A percentile compares a stretch with the other conserved stretches of the same genome.
These are phyloP conservation scores for Acanthurus leucopareius DNA, from an alignment of 2,797 vertebrate genomes.

Conservation along the genomic window DNA sequence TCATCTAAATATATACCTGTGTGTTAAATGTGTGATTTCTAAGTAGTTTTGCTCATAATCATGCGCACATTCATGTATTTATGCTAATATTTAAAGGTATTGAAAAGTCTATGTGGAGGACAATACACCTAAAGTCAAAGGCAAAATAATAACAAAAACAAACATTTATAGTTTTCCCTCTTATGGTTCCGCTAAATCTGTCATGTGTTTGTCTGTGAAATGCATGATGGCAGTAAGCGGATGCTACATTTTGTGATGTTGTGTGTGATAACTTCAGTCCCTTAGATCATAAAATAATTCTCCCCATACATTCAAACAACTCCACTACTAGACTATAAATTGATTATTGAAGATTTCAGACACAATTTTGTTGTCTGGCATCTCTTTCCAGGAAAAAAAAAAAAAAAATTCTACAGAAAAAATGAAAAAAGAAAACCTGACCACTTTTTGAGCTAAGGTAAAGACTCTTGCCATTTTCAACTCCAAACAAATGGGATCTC, in stretches of 20 bases:
- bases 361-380: neutral
- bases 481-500: constrained; percentile 41
- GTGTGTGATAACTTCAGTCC: neutral
- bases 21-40: too few relatives aligned
- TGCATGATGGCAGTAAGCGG: neutral
- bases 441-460: neutral
- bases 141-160: neutral
- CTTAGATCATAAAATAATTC: neutral
- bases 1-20: too few relatives aligned
- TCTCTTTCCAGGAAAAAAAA: neutral
- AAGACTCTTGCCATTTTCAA: constrained; percentile 24
- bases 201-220: neutral
- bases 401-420: neutral
- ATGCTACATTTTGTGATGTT: too few relatives aligned
- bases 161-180: neutral
- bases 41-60: neutral
- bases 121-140: too few relatives aligned
- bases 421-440: neutral
- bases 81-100: too few relatives aligned
- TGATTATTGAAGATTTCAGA: neutral
- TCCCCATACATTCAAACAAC: neutral
- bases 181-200: neutral
- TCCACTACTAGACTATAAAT: neutral
- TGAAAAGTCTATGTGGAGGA: neutral
- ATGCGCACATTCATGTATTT: neutral